phyloP scores from a whole-genome alignment of 1,140 invertebrate species.

The Arctopsyche grandis region DNA sequence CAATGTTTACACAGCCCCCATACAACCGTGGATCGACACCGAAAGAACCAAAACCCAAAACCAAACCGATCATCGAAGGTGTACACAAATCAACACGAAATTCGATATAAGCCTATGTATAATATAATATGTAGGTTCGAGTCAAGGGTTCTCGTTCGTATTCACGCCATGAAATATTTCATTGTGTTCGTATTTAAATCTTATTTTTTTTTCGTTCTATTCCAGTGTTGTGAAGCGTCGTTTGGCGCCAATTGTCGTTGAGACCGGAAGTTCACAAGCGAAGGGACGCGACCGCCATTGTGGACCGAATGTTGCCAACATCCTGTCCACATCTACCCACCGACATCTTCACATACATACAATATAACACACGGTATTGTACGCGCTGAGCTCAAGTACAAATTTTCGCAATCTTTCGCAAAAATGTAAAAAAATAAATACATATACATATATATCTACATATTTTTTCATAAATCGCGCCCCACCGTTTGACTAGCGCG shows the following conservation, averaged over 20 bases:
- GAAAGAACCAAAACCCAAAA: no score
- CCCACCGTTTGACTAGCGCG: constrained; percentile 3
- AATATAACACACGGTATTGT: background rate
- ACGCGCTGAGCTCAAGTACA: background rate
- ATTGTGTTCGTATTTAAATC: no score
- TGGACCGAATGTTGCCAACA: constrained; percentile 33
- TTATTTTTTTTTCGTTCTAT: no score
- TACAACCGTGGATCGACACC: background rate
- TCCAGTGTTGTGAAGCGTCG: background rate
- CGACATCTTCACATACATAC: background rate
- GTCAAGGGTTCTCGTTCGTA: no score
- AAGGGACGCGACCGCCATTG: constrained; percentile 22
- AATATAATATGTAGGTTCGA: no score
- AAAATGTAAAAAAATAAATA: background rate
- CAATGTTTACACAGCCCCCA: background rate
- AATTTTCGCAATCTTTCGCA: background rate
- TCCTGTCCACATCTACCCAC: constrained; percentile 25
- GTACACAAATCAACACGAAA: no score
- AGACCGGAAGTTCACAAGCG: constrained; percentile 22
- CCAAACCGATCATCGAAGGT: no score
- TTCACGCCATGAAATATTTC: no score
- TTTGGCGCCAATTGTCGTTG: constrained; percentile 24
- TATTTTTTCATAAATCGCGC: background rate
- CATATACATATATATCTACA: background rate
- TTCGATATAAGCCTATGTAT: no score